These are phyloP conservation scores for Eumerus sabulonum DNA, from an alignment of 2,888 invertebrate genomes.

Conservation along the genomic window DNA sequence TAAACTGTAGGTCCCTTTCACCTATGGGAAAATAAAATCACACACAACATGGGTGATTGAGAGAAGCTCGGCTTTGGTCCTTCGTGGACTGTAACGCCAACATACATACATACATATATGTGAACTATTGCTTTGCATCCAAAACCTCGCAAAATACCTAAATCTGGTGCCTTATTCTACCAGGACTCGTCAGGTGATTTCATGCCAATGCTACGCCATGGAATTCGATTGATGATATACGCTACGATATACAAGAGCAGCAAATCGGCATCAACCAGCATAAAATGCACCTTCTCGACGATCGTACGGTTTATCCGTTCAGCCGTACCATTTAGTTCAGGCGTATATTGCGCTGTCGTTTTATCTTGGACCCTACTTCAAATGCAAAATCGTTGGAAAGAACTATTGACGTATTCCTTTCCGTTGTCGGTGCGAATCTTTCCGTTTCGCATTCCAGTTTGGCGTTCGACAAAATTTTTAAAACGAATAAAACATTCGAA, in stretches of 20 bases:
- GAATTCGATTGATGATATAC: constrained; percentile 56
- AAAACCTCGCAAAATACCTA: constrained; percentile 11
- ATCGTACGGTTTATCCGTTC: constrained; percentile 63
- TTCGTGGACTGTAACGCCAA: too few relatives aligned
- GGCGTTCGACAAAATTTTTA: constrained; percentile 46
- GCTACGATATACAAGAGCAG: constrained; percentile 69
- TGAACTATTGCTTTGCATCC: constrained; percentile 44
- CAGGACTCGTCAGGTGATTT: constrained; percentile 19
- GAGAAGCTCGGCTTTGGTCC: too few relatives aligned
- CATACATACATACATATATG: constrained; percentile 26
- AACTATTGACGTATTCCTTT: constrained; percentile 19
- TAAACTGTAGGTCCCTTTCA: too few relatives aligned
- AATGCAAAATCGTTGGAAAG: background rate
- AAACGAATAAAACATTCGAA: constrained; percentile 48
- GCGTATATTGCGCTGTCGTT: constrained; percentile 20
- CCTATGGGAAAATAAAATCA: too few relatives aligned
- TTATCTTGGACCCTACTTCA: constrained; percentile 9
- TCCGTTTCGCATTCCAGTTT: constrained; percentile 47
- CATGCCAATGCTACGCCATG: background rate
- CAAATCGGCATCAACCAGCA: constrained; percentile 63
- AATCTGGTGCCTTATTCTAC: constrained; percentile 18
- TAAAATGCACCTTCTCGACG: constrained; percentile 59
- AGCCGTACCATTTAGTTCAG: constrained; percentile 48
- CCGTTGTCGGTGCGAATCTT: constrained; percentile 24
- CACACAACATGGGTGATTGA: too few relatives aligned